Base-by-base conservation (phyloP, 2,888 invertebrate genomes). In the Apodemia zela region DNA sequence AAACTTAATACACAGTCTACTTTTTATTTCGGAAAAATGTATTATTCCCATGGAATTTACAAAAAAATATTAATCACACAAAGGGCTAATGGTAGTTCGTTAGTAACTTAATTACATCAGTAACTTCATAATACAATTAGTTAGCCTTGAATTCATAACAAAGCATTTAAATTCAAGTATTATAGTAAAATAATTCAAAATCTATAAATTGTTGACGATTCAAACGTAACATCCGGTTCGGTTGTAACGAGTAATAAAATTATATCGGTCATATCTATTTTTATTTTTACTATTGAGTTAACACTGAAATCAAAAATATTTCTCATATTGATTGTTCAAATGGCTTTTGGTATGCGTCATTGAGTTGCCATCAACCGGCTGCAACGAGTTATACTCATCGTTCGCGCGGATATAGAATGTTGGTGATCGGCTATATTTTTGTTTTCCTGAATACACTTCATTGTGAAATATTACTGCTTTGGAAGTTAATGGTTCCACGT, bases 351-450 rank as follows among this genome's bases (percentile, higher is more conserved):
- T 69, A 76, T 73, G 74, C 75, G 77, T 80, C 81, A 79, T 75
- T 75, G 81, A 84, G 86, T 85, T 84, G 80, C 79, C 75, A 84
- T 83, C 77, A 80, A 85, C 88, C 13, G 85, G 42, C 42, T 89
- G 91, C 90, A 91, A 91, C 91, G 90, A 79, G 90, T 89, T 91
- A 91, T 90, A 91, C 84, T 75, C 79, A 75, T 79, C 80, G 81
- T 77, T 73, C 75, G 81, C 72, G 79, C 88, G 80, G 83, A 89
- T 89, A 88, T 90, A 91, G 90, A 88, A 84, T 81, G 85, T 79
- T 84, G 85, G 89, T 87, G 90, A 91, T 91, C 89, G 89, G 75
- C 91, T 91, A 90, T 90, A 91, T 91, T 90, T 90, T 90, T 91
- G 90, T 87, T 69, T 69, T 65, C 67, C 57, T 38, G 63, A 63